phyloP scores from a whole-genome alignment of 2,888 invertebrate genomes.

The Oligia latruncula region DNA sequence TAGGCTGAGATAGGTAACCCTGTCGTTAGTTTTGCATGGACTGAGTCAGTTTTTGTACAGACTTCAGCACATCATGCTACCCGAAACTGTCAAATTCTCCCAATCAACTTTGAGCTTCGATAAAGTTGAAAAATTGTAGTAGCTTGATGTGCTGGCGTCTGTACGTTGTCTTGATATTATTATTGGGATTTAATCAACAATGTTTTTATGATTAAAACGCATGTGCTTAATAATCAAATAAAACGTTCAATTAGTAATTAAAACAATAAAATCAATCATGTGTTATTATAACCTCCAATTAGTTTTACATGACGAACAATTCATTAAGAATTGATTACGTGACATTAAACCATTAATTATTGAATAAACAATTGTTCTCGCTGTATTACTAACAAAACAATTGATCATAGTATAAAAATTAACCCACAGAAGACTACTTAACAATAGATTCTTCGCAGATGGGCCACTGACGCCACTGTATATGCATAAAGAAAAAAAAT shows the following conservation, averaged over 20 bases:
- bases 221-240: not conserved
- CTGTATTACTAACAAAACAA: not conserved
- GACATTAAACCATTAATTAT: not conserved
- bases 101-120: too few species aligned
- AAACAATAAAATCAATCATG: not conserved
- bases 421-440: not conserved
- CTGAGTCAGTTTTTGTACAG: too few species aligned
- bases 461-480: not conserved
- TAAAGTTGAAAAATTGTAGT: too few species aligned
- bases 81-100: too few species aligned
- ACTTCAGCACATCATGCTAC: too few species aligned
- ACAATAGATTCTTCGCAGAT: not conserved
- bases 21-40: not conserved
- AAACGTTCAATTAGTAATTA: not conserved
- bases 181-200: not conserved
- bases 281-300: constrained; percentile 31
- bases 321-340: constrained; percentile 14
- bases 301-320: constrained; percentile 17
- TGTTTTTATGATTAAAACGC: not conserved
- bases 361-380: constrained; percentile 17
- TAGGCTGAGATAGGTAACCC: not conserved
- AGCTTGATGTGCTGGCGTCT: too few species aligned
- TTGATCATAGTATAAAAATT: not conserved
- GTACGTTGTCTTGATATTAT: too few species aligned
- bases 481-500: too few species aligned